Evolutionary conservation across 2,888 invertebrate genomes (phyloP).

Genomic region (Leptinotarsa tumamoca): DNA sequence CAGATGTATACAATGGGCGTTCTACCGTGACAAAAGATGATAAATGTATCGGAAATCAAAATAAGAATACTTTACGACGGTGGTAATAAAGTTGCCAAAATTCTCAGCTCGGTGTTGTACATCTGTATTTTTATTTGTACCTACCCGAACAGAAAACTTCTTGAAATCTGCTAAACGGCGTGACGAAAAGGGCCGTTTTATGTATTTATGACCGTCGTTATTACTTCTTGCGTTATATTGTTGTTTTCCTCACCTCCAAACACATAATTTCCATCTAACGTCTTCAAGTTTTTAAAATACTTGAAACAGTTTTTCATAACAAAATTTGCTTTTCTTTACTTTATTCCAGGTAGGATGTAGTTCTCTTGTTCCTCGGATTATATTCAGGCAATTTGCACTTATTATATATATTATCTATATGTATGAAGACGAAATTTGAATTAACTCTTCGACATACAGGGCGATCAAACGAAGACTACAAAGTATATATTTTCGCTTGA

Average conservation of each 20-base stretch:
- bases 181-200: slow-evolving; percentile 40
- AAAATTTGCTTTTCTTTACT: no score
- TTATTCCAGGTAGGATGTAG: no score
- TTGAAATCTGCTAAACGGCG: slow-evolving; percentile 33
- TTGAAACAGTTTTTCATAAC: neutral
- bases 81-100: slow-evolving; percentile 46
- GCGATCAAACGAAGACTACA: no score
- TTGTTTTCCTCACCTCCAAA: slow-evolving; percentile 32
- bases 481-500: no score
- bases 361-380: no score
- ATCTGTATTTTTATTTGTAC: slow-evolving; percentile 42
- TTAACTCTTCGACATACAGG: no score
- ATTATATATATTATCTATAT: no score
- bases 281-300: slow-evolving; percentile 1
- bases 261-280: slow-evolving; percentile 27
- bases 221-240: slow-evolving; percentile 45
- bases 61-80: slow-evolving; percentile 44
- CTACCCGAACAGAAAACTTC: slow-evolving; percentile 28
- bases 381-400: no score
- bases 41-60: slow-evolving; percentile 46
- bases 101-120: slow-evolving; percentile 36
- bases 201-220: slow-evolving; percentile 43
- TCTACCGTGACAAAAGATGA: slow-evolving; percentile 48
- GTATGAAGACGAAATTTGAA: no score
- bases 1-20: slow-evolving; percentile 41